Base-by-base conservation (phyloP, 2,888 invertebrate genomes). In the Heliconius hortense region DNA sequence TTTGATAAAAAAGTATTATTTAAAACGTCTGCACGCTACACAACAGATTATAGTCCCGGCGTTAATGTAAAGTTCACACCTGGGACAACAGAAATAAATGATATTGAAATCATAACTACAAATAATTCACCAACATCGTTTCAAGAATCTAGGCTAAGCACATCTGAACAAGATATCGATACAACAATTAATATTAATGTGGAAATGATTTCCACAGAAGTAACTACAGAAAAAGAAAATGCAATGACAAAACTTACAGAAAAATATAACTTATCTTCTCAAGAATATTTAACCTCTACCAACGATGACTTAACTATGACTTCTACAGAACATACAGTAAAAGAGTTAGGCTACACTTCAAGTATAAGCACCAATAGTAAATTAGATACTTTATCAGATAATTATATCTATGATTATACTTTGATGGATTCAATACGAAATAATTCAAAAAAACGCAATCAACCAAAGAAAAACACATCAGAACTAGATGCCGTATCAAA, bases 391-490 rank as follows among this genome's bases (percentile, higher is more conserved):
- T 66, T 21, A 39, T 73, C 68, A 35, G 11, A 28, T 28, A 26
- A 26, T 60, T 75, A 75, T n/a, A 21, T 70, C 56, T 66, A 72
- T 74, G 76, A 75, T 28, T 76, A 63, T 43, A 77, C 73, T 60
- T 60, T 77, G 39, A 78, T 76, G 67, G 78, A 79, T 73, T 74
- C 75, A 63, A 67, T 70, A 39, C 74, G 72, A 70, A 79, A 74
- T 39, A 75, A 76, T 60, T 28, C 56, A 26, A 72, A 69, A 69
- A 63, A 35, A 35, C 39, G 18, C 15, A 24, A 60, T 26, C 26
- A 43, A 62, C 60, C 18, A 43, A 62, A 43, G 10, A 10, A 73
- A 48, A 76, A 35, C 18, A 62, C 39, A 21, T 18, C 64, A 35
- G 24, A 39, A 60, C 24, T 71, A 28, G 11, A 60, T 39, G 53